Conservation (phyloP, 2,113 vertebrate genomes). For the Manacus vitellinus region DNA sequence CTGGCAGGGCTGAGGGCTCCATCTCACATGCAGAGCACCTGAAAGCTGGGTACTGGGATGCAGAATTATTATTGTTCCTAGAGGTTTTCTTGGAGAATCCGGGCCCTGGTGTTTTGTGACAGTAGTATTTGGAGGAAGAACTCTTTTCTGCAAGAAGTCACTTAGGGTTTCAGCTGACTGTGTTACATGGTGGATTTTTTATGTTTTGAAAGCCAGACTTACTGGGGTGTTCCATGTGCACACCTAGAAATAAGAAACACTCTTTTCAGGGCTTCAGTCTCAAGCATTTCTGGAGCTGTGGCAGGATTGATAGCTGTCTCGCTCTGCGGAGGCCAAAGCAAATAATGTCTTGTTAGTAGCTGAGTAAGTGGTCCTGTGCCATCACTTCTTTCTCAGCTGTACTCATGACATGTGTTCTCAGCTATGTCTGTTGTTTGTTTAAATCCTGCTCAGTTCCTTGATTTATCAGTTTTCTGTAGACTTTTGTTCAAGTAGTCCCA, state of each 20-base stretch:
- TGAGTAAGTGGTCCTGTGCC: constrained; percentile 53
- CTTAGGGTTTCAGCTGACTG: neutral
- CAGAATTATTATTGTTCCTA: neutral
- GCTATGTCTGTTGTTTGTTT: constrained; percentile 59
- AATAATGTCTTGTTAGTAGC: constrained; percentile 48
- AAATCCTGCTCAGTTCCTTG: constrained; percentile 54
- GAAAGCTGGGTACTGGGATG: neutral
- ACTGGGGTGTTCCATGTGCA: neutral
- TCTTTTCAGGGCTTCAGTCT: neutral
- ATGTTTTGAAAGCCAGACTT: neutral
- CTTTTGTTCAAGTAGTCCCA: constrained; percentile 29
- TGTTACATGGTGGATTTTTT: neutral
- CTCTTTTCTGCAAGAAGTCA: neutral
- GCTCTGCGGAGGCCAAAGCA: neutral
- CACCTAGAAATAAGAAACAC: neutral
- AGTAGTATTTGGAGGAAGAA: neutral
- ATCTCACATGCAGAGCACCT: neutral
- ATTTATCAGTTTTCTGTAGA: constrained; percentile 65
- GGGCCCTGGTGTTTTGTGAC: neutral
- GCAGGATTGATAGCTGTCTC: neutral
- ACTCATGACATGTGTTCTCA: constrained; percentile 52
- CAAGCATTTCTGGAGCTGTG: neutral
- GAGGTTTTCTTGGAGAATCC: neutral
- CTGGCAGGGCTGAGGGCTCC: neutral
- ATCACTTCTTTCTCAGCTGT: constrained; percentile 54